Evolutionary conservation across 2,797 vertebrate genomes (phyloP), one percentile per base, ranked within the genome.

Genomic region (Crenichthys baileyi): DNA sequence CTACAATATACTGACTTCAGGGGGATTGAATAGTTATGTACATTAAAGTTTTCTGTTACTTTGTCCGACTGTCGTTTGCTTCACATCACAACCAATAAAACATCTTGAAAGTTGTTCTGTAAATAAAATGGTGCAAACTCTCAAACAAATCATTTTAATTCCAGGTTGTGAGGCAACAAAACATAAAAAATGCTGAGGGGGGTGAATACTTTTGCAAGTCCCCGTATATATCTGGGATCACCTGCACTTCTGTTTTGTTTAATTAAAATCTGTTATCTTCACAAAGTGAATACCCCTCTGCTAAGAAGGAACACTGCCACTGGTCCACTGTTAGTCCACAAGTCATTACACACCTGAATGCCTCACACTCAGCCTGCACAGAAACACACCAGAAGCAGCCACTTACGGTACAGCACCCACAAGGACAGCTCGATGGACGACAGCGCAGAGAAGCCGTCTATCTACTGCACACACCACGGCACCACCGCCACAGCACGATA

Each of bases 401-500:
- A 89, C 90, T 90, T 88, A 93, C 79, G 80, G 83, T 81, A 91
- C 89, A 89, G 84, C 86, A 92, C 81, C 87, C 85, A 90, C 78
- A 39, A 84, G 89, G 89, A 89, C 90, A 92, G 88, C 71, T 58
- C 72, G 72, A 93, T 86, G 86, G 87, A 87, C 70, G 86, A 89
- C 90, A 89, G 92, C 83, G 83, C 91, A 90, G 88, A 91, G 89
- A 93, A 93, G 92, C 94, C 84, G 85, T 79, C 88, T 89, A 92
- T 81, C 80, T 88, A 93, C 83, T 82, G 87, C 77, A 83, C 88
- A 94, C 91, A 91, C 76, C 91, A 93, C 78, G 88, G 89, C 89
- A 93, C 86, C 73, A 93, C 85, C 72, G 85, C 78, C 84, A 92
- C 90, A 87, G 88, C 90, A 93, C 89, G 84, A 90, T 74, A 91